Base-by-base conservation (phyloP, 2,797 vertebrate genomes). In the Enteromius thamalakanensis region DNA sequence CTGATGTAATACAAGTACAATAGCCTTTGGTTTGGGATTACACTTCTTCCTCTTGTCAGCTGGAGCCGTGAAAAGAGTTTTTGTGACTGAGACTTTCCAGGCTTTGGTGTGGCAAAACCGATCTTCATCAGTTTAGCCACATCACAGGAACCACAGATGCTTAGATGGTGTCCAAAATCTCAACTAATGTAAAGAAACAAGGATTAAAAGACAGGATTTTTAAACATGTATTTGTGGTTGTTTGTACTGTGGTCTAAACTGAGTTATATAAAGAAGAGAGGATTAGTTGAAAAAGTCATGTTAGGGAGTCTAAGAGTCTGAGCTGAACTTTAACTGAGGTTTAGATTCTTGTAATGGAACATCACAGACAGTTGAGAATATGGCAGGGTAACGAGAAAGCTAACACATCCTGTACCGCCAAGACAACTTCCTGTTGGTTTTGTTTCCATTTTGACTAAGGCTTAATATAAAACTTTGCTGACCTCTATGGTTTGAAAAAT, bases 321-420 rank as follows among this genome's bases (percentile, higher is more conserved):
- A 47, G 34, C 9, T 70, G 47, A 65, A 82, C 4, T 83, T 47
- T 53, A 67, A 15, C 70, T 67, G 53, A 71, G 72, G 49, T 83
- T 72, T 83, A 64, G 58, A 81, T 81, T 82, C 19, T 65, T 23
- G 26, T 75, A 80, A 51, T 55, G 47, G 85, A 85, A 86, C 80
- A 80, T 88, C 64, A 19, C 85, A 74, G 58, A 67, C 45, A 26
- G 34, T 64, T 76, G 87, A 84, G 67, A 84, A 53, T 81, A 58
- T 88, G 68, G 74, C 83, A 85, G 68, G 64, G 80, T 34, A 70
- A 81, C 65, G 87, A 81, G 87, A 86, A 88, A 86, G 79, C 72
- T 81, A 79, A 77, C 87, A 88, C 72, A 80, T 85, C 68, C 72
- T 83, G 77, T 78, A 42, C 53, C 79, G 83, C 80, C 83, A 86